phyloP scores from a whole-genome alignment of 2,888 invertebrate species.

The Sinotaia quadrata region DNA sequence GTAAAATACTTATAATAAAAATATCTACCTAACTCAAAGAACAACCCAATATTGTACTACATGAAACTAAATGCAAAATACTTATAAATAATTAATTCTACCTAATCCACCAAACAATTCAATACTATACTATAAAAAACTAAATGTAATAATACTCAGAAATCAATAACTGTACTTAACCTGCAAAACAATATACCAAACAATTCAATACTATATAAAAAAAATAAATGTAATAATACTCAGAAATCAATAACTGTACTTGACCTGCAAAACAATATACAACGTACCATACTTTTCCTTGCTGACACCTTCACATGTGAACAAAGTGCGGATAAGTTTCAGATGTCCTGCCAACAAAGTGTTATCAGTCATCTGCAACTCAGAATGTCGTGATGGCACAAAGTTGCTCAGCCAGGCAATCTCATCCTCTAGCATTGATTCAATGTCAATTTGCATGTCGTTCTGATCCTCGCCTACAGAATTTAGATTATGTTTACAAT shows the following conservation, averaged over 20 bases:
- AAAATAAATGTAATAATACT: not conserved
- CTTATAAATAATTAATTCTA: no score
- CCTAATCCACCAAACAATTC: no score
- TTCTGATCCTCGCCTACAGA: conserved; percentile 65
- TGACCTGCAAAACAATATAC: not conserved
- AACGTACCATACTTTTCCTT: conserved; percentile 68
- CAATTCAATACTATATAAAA: not conserved
- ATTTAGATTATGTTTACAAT: no score
- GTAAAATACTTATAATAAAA: no score
- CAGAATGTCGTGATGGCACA: conserved; percentile 66
- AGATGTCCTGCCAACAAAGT: conserved; percentile 74
- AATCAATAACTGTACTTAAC: no score
- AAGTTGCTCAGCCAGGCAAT: conserved; percentile 73
- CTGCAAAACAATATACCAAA: not conserved
- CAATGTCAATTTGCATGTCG: conserved; percentile 65
- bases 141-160: not conserved
- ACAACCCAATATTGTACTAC: no score
- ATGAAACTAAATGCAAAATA: no score
- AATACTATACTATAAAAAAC: not conserved
- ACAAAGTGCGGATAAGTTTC: conserved; percentile 70
- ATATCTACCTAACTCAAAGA: no score
- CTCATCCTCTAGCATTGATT: conserved; percentile 74
- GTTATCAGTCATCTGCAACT: conserved; percentile 70
- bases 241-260: not conserved
- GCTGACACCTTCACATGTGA: conserved; percentile 72